These are phyloP conservation scores for Adoxophyes honmai DNA, from an alignment of 1,140 invertebrate species.

Conservation along the genomic window DNA sequence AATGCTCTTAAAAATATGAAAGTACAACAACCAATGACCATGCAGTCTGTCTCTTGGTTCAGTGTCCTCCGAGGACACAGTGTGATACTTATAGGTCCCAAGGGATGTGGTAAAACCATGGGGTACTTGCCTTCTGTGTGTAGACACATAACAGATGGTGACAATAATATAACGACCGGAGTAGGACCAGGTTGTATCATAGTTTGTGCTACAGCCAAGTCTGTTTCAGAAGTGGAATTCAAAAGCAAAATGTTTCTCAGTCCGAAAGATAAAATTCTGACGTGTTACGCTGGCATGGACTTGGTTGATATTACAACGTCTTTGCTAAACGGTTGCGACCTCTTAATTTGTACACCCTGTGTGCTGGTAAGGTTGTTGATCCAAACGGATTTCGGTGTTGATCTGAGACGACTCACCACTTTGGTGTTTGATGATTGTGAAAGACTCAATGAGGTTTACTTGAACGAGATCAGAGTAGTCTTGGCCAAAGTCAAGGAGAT, in stretches of 20 bases:
- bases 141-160: constrained; percentile 54
- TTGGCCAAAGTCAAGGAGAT: constrained; percentile 50
- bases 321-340: constrained; percentile 55
- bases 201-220: constrained; percentile 56
- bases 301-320: constrained; percentile 41
- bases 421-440: constrained; percentile 65
- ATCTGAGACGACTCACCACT: constrained; percentile 43
- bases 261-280: constrained; percentile 35
- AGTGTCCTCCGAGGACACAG: constrained; percentile 69
- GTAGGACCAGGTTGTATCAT: constrained; percentile 52
- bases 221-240: constrained; percentile 40
- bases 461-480: constrained; percentile 48
- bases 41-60: constrained; percentile 72
- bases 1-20: constrained; percentile 42
- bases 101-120: constrained; percentile 73
- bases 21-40: constrained; percentile 42
- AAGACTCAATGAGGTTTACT: constrained; percentile 40
- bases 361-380: constrained; percentile 49
- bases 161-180: constrained; percentile 26
- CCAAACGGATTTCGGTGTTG: constrained; percentile 44
- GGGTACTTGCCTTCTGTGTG: constrained; percentile 73
- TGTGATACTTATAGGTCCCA: constrained; percentile 62
- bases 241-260: constrained; percentile 47
- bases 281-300: constrained; percentile 53
- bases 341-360: constrained; percentile 52